Base-by-base conservation (phyloP, 1,140 invertebrate species). In the Plodia interpunctella region DNA sequence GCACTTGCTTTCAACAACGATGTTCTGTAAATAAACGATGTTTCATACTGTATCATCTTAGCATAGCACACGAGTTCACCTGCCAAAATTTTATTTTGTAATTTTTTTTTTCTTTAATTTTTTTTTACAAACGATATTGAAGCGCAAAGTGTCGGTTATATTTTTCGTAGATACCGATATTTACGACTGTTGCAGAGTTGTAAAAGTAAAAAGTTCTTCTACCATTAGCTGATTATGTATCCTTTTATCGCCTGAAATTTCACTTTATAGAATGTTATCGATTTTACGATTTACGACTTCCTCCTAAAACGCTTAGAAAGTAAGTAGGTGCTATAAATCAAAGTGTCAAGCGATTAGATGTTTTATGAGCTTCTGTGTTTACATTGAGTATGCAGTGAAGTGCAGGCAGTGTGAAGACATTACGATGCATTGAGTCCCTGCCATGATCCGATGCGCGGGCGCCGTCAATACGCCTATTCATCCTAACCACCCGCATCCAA, bases 381-480 rank as follows among this genome's bases (percentile, higher is more conserved):
- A 44, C 13, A 44, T 15, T 44, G 13, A 15, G 38, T 15, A 44
- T 44, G 38, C 38, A 44, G 30, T 9, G 3, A 32, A 32, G 38
- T 15, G 38, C 13, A 44, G 38, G 38, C n/a, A 15, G 38, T 53
- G 5, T 53, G 21, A 51, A 51, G 18, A 18, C 6, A 52, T 20
- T 52, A 53, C 54, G 63, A 65, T 59, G 59, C 44, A 49, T 15
- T 44, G 49, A 49, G 25, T 21, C 51, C 3, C 19, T 25, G 51
- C 28, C 20, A 25, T n/a, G 15, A 53, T 8, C 0, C 5, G 3
- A 6, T 19, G 51, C 57, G 63, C 49, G 35, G 55, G 9, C 60
- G 56, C 71, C 65, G 65, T 78, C 70, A 81, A 78, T 72, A 70
- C 65, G 57, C 59, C 62, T 60, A 74, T 78, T 81, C 70, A 78